Evolutionary conservation across 1,140 invertebrate genomes (phyloP).

Genomic region (Battus philenor): DNA sequence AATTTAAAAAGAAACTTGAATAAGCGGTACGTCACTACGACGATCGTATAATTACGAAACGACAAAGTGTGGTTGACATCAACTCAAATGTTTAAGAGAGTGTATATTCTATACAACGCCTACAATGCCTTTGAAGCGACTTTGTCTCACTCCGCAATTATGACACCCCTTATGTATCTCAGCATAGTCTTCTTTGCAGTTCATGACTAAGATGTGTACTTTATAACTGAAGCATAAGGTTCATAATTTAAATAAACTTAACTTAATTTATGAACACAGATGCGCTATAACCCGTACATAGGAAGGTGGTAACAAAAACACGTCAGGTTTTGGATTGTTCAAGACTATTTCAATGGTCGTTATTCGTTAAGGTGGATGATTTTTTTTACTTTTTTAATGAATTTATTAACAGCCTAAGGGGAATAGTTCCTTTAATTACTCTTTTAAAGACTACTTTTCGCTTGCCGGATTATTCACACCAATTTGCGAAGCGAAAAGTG

Average conservation of each 20-base stretch:
- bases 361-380: constrained; percentile 8
- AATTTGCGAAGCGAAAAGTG: neutral
- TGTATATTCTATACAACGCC: constrained; percentile 55
- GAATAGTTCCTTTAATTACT: constrained; percentile 13
- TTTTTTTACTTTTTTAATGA: constrained; percentile 14
- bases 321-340: constrained; percentile 14
- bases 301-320: constrained; percentile 16
- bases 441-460: constrained; percentile 1
- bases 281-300: constrained; percentile 5
- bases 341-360: constrained; percentile 15
- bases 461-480: constrained; percentile 1
- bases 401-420: constrained; percentile 12
- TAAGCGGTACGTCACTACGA: too few relatives aligned
- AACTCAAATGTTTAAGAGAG: constrained; percentile 63
- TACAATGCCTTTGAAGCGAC: constrained; percentile 66
- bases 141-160: constrained; percentile 70
- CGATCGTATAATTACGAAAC: constrained; percentile 52
- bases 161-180: constrained; percentile 61
- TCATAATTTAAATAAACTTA: constrained; percentile 5
- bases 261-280: neutral
- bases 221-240: constrained; percentile 6
- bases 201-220: constrained; percentile 14
- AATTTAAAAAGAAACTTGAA: too few relatives aligned
- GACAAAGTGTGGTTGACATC: constrained; percentile 57
- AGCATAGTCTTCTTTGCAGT: constrained; percentile 25